Conservation (phyloP, 2,113 vertebrate species). For the Halcyon senegalensis region DNA sequence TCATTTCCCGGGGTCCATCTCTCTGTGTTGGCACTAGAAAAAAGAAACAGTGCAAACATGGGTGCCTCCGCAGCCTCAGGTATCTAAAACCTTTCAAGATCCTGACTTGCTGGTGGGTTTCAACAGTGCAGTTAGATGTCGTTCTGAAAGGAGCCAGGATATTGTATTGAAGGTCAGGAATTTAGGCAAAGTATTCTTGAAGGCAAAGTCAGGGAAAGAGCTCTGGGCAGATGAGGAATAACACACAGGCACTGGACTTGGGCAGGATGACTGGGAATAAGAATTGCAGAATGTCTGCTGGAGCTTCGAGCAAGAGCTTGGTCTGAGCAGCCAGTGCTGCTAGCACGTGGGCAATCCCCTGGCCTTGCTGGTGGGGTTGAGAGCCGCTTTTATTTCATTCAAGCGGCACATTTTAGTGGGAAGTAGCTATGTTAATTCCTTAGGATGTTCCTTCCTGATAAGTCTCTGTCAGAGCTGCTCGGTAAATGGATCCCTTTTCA, state of each 20-base stretch:
- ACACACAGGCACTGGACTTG: not conserved
- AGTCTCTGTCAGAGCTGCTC: not conserved
- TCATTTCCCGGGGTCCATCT: not conserved
- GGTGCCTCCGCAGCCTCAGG: not conserved
- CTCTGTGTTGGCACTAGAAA: not conserved
- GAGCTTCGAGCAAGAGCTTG: not conserved
- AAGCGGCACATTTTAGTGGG: not conserved
- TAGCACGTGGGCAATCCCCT: not conserved
- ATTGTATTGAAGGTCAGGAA: not conserved
- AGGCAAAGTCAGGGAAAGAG: not conserved
- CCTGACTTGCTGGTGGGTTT: not conserved
- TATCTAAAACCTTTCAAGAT: not conserved
- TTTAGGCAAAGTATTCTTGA: not conserved
- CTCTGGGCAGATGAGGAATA: not conserved
- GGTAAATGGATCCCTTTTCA: not conserved
- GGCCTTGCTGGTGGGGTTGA: not conserved
- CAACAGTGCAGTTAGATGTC: not conserved
- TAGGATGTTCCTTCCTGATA: not conserved
- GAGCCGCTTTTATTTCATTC: not conserved
- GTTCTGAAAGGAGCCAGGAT: not conserved
- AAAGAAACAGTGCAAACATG: not conserved
- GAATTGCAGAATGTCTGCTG: not conserved
- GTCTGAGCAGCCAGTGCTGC: not conserved
- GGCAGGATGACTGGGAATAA: not conserved
- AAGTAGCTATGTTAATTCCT: not conserved